These are phyloP conservation scores for Mystacides longicornis DNA, from an alignment of 2,888 invertebrate species.

Conservation along the genomic window DNA sequence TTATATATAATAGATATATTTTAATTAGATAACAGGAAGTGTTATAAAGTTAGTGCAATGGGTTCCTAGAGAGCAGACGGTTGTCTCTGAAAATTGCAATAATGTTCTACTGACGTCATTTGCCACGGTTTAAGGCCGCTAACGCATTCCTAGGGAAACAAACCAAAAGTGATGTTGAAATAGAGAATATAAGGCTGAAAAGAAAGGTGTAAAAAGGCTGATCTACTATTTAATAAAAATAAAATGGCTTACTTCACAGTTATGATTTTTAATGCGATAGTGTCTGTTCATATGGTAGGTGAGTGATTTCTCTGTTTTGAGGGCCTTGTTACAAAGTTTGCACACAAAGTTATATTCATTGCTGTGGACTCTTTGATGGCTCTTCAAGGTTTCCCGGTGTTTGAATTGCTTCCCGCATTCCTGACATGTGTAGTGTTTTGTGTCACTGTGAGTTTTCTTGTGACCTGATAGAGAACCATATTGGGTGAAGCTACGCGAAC, in stretches of 20 bases:
- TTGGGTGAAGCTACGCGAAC: constrained; percentile 43
- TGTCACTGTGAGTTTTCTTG: constrained; percentile 38
- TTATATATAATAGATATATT: too few relatives aligned
- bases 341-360: constrained; percentile 35
- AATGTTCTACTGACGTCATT: too few relatives aligned
- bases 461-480: constrained; percentile 40
- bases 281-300: constrained; percentile 41
- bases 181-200: too few relatives aligned
- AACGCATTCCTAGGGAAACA: too few relatives aligned
- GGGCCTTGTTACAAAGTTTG: constrained; percentile 37
- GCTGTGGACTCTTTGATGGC: constrained; percentile 38
- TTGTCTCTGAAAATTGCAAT: too few relatives aligned
- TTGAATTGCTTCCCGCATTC: constrained; percentile 47
- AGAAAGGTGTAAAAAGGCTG: too few relatives aligned
- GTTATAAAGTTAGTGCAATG: too few relatives aligned
- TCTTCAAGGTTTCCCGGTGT: constrained; percentile 40
- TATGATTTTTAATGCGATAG: constrained; percentile 41
- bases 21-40: too few relatives aligned
- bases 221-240: too few relatives aligned
- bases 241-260: constrained; percentile 37
- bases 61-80: too few relatives aligned
- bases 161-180: too few relatives aligned
- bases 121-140: too few relatives aligned
- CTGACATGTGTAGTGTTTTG: constrained; percentile 39
- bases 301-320: constrained; percentile 40